Base-by-base conservation (phyloP, 1,140 invertebrate species). In the Plodia interpunctella region DNA sequence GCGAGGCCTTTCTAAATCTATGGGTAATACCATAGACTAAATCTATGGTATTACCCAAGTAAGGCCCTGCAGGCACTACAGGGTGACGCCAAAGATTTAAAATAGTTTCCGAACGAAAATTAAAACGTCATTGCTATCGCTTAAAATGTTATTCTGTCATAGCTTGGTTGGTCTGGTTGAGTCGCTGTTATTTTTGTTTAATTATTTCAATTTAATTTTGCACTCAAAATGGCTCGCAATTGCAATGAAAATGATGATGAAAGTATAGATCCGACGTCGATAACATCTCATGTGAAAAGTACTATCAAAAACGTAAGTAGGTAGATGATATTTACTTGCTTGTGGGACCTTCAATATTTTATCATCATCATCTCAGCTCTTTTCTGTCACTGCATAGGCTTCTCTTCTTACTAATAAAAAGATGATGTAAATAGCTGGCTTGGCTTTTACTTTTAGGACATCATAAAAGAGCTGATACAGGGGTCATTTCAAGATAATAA, bases 401-500 rank as follows among this genome's bases (percentile, higher is more conserved):
- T 25, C 21, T 25, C 21, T 35, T 35, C 13, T 9, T 35, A 5
- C 32, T 1, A 11, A 38, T n/a, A n/a, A n/a, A n/a, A n/a, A n/a
- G n/a, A n/a, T 32, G 15, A 51, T 25, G 11, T 21, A 57, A 10
- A 5, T 38, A 15, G 32, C 53, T 52, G 1, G 51, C 35, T 28
- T 52, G 1, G 51, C 35, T 28, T 50, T 50, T 28, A 19, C 25
- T 74, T 71, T 15, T 38, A 86, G 83, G 78, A 86, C 49, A 58
- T 82, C 17, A 75, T 83, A 21, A 83, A 86, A 60, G 78, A 83
- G 32, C 63, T 86, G 8, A 57, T 82, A 5, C 66, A 82, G 49
- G 72, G 71, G 13, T 78, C 74, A 10, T 83, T 83, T 55, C 77
- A 87, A 77, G 81, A 83, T 56, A 82, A 79, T 59, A 83, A 83